Percentiles rank a stretch among this genome's conserved stretches.
Evolutionary conservation across 2,797 vertebrate species (phyloP).

Genomic region (Urosaurus nigricauda): DNA sequence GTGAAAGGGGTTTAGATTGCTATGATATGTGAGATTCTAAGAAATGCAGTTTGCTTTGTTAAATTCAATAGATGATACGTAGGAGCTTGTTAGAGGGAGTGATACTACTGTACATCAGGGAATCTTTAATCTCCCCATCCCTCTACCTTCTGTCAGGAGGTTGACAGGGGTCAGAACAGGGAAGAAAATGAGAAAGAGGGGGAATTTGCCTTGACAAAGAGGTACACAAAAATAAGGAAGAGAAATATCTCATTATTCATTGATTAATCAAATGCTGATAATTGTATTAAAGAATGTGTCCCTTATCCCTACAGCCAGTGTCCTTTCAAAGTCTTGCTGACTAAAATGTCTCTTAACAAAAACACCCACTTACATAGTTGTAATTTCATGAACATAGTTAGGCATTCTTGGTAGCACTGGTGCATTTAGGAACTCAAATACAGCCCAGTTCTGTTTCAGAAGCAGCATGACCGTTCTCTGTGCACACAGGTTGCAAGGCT

Average conservation of each 20-base stretch:
- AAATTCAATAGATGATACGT: background rate
- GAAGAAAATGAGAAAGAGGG: background rate
- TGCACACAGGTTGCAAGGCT: background rate
- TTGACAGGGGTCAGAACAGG: background rate
- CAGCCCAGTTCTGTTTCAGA: background rate
- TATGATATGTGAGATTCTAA: background rate
- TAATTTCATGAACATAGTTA: conserved; percentile 5
- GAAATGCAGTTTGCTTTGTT: background rate
- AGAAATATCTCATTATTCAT: background rate
- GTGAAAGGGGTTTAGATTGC: background rate
- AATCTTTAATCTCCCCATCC: background rate
- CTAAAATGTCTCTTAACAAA: conserved; percentile 19
- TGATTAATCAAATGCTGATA: background rate
- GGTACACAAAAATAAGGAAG: background rate
- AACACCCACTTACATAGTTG: conserved; percentile 24
- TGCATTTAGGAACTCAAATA: conserved; percentile 21
- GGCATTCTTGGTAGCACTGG: background rate
- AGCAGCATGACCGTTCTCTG: background rate
- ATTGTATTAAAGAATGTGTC: background rate
- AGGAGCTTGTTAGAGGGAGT: background rate
- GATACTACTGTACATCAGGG: background rate
- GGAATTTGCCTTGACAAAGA: background rate
- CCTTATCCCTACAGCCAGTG: background rate
- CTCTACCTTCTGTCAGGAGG: background rate
- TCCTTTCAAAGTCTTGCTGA: background rate